phyloP scores from a whole-genome alignment of 2,113 vertebrate species.

The Pseudorectes ferrugineus region DNA sequence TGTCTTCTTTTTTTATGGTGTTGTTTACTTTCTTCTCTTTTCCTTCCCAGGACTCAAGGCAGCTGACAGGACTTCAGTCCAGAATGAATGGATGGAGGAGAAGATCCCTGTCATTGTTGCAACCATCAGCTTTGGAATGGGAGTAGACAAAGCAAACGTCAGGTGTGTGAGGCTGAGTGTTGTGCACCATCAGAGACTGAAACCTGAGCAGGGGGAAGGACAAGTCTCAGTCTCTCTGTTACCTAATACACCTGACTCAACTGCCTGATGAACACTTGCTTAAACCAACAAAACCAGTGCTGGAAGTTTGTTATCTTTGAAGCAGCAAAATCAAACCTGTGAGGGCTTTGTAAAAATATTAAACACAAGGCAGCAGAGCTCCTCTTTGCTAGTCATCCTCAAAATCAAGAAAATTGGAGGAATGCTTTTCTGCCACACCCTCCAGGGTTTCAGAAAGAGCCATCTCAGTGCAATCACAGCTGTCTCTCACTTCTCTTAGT shows the following conservation, averaged over 20 bases:
- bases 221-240: neutral
- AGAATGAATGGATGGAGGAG: constrained; percentile 95
- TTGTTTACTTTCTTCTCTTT: neutral
- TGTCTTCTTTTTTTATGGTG: neutral
- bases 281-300: neutral
- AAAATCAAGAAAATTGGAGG: neutral
- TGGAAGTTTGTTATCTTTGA: neutral
- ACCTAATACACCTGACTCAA: neutral
- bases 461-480: neutral
- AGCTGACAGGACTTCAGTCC: constrained; percentile 81
- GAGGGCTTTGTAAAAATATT: neutral
- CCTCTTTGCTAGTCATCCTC: neutral
- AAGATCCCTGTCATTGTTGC: constrained; percentile 92
- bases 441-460: neutral
- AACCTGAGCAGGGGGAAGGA: neutral
- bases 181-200: neutral
- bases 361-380: neutral
- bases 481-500: neutral
- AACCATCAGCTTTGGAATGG: constrained; percentile 98
- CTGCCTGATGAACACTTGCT: neutral
- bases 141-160: constrained; percentile 95
- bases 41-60: constrained; percentile 81
- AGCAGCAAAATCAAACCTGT: neutral
- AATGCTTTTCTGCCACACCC: neutral
- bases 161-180: constrained; percentile 73